Base-by-base conservation (phyloP, 2,797 vertebrate species). In the Odontamblyopus rebecca region DNA sequence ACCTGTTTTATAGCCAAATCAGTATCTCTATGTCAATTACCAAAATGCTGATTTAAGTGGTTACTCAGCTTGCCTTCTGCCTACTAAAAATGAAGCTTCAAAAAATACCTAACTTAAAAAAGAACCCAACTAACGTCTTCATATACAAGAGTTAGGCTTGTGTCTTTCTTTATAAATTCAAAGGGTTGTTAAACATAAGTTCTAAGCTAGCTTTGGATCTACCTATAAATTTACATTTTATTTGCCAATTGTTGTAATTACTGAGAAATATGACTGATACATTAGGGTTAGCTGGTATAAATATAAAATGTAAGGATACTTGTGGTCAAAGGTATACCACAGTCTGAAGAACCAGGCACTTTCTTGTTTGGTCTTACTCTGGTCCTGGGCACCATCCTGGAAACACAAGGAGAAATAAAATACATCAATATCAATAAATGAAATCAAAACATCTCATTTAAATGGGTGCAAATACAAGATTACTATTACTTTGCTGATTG, bases 311-410 rank as follows among this genome's bases (percentile, higher is more conserved):
- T 91, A 96, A 98, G 96, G 98, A 99, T 99, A 99, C 98, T 99
- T 99, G 86, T 99, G 97, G 84, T 99, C 97, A 87, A 99, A 99
- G 77, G 95, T 97, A 76, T 99, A 99, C 98, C 97, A 99, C 13
- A 98, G 88, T 72, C 96, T 93, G 92, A 99, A 99, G 69, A 99
- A 95, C 98, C 97, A 99, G 0, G 95, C 98, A 1, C 97, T 99
- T 90, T 99, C 98, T 86, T 98, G 97, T 80, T 96, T 97, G 70
- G 96, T 98, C 81, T 96, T 98, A 72, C 92, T 95, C 70, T 91
- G 94, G 77, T 89, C 88, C 86, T 95, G 95, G 44, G 90, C 64
- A 41, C 94, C 94, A 8, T 98, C 97, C 97, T 99, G 80, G 1
- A 75, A 63, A 79, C 62, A 89, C 61, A 83, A 2, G 2, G 3